Evolutionary conservation across 2,888 invertebrate genomes (phyloP), one percentile per base, ranked within the genome.

Genomic region (Acrobasis suavella): DNA sequence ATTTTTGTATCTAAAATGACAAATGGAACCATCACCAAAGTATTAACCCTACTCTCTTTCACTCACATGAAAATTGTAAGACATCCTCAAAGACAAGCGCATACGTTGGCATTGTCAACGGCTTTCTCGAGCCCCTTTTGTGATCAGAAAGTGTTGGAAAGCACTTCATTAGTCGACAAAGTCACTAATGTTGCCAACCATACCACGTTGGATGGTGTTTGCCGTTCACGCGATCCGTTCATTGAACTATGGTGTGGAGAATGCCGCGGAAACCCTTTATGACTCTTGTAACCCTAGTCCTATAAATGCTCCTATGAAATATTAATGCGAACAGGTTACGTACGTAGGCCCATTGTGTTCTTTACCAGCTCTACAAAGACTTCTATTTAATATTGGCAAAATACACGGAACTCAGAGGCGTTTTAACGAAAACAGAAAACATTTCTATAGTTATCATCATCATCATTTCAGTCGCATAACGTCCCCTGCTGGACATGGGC

Each of bases 101-200:
- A 59, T 58, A 50, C 62, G 65, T 60, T 60, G 65, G 65, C 69
- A 70, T 79, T 76, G 75, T 75, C 71, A 65, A 66, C 68, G 69
- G 64, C 89, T 90, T 89, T 89, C 89, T 80, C 89, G 75, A 67
- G 72, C 70, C 75, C 78, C 78, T 78, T 79, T 81, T 87, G 77
- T 82, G 76, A 78, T 82, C 81, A 76, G 84, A 85, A 86, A 85
- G 87, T 83, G 82, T 78, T 86, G 81, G 88, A 89, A 90, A 89
- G 87, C 77, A 83, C 75, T 81, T 82, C 76, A 85, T 85, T 85
- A 87, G 81, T 17, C 39, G 76, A 79, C 79, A 77, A 74, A 72
- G 69, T 71, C 65, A 82, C 82, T 85, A 84, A 80, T 71, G 68
- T 72, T 68, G 75, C 61, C 46, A 58, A 61, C 51, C 52, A 42